Conservation (phyloP, 2,797 vertebrate genomes). For the Coccyzus lansbergi region DNA sequence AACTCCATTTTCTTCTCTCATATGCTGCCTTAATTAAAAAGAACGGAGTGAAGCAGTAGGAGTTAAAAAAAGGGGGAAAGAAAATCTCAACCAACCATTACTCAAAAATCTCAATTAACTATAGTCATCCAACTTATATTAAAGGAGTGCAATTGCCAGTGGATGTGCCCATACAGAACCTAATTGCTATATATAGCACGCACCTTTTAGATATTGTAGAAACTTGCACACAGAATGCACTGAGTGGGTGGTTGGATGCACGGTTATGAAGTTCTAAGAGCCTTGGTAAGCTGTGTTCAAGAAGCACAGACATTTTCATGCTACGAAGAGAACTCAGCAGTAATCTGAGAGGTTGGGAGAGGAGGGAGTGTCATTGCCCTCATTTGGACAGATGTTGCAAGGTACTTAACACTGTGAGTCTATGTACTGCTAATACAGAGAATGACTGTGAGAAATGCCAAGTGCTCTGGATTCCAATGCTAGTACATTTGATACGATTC, state of each 20-base stretch:
- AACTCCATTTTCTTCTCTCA: neutral
- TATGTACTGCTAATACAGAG: neutral
- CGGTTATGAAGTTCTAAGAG: neutral
- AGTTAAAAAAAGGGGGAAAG: neutral
- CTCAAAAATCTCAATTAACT: slow-evolving; percentile 18
- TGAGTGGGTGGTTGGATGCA: neutral
- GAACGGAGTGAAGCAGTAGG: neutral
- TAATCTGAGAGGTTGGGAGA: neutral
- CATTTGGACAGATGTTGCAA: neutral
- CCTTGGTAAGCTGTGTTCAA: neutral
- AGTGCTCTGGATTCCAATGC: neutral
- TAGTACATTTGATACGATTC: neutral
- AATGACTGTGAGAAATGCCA: neutral
- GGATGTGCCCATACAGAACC: neutral
- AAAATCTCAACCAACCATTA: neutral
- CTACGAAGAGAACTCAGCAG: neutral
- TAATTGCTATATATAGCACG: slow-evolving; percentile 14
- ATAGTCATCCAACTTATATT: neutral
- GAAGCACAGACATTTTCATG: neutral
- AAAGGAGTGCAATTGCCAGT: neutral
- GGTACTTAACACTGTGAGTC: neutral
- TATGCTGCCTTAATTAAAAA: neutral
- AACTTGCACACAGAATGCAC: neutral
- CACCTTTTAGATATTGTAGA: neutral
- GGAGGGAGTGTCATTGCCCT: neutral